Base-by-base conservation (phyloP, 2,797 vertebrate genomes). In the Acanthopagrus latus region DNA sequence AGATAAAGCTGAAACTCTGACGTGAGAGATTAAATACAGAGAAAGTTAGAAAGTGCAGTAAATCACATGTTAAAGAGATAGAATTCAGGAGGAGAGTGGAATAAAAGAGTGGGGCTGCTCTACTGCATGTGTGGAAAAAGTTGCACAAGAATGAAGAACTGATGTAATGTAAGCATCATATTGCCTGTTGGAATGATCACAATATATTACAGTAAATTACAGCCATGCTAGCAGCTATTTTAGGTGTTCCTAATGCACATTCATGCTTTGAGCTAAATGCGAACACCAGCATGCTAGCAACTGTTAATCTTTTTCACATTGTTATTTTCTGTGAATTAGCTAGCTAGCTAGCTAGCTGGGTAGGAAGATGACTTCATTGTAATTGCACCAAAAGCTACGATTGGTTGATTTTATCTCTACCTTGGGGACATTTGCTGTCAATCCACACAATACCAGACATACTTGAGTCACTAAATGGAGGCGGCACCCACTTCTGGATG, bases 1-100 rank as follows among this genome's bases (percentile, higher is more conserved):
- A 38, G 55, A 48, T 25, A 65, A 27, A 81, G 41, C 77, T 25
- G 4, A 76, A 72, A 78, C 1, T 16, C 21, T 17, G 17, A 67
- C 25, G 23, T 50, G 25, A 62, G 27, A 60, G 60, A 67, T 72
- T 47, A 47, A 13, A 48, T 17, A 5, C 52, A 16, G 13, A 47
- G 16, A 63, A 54, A 63, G n/a, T 59, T 5, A 12, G 0, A 72
- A 64, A 64, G n/a, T 14, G 47, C 18, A 41, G 12, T 14, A 27
- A 64, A 50, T 64, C 46, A 16, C 25, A 33, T 33, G 25, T 63
- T 21, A 1, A 4, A 3, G n/a, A 14, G 41, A 17, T 2, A 46
- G 3, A 44, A 8, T 47, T 47, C 57, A 43, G 58, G 38, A 43
- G 33, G 41, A n/a, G 12, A 6, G 4, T 10, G 33, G 33, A 33